Base-by-base conservation (phyloP, 2,888 invertebrate species). In the Polymixis flavicincta region DNA sequence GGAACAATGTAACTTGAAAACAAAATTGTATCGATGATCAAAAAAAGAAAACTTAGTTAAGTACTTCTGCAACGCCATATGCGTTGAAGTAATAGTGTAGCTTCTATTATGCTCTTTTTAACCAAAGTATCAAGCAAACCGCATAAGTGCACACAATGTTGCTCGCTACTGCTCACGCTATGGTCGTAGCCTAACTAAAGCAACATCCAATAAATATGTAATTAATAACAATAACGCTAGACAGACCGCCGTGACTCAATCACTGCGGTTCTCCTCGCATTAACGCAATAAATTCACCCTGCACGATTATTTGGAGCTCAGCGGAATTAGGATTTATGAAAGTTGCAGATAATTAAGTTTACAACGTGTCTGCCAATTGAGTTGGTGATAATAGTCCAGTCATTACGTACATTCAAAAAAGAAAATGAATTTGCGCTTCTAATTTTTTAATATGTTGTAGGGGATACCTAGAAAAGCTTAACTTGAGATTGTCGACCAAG, bases 191-290 rank as follows among this genome's bases (percentile, higher is more conserved):
- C 63, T 50, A 13, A 2, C 32, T 32, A 22, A 57, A 63, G 59
- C 76, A 68, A 73, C 84, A 70, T 32, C 72, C 86, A 87, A 88
- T 87, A 75, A 84, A 84, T 85, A 76, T 75, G 71, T 84, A 84
- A 84, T 83, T 84, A 84, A 84, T 84, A 84, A 84, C 83, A 84
- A 76, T 77, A 74, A 73, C 65, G 68, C 57, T 68, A 85, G 81
- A 67, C 72, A 65, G 83, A 42, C 57, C 63, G 67, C 76, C 70
- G 66, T 75, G 66, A 70, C 82, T 80, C 82, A 88, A 87, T 87
- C 86, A 78, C 77, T 73, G 72, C 76, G 74, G 80, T 84, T 80
- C 86, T 86, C 79, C 84, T 82, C 81, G 69, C 65, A 1, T 4
- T 66, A 63, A 59, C 82, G 9, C 71, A 45, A 77, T 70, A 54